Evolutionary conservation across 2,797 vertebrate genomes (phyloP).

Genomic region (Chelonia mydas): DNA sequence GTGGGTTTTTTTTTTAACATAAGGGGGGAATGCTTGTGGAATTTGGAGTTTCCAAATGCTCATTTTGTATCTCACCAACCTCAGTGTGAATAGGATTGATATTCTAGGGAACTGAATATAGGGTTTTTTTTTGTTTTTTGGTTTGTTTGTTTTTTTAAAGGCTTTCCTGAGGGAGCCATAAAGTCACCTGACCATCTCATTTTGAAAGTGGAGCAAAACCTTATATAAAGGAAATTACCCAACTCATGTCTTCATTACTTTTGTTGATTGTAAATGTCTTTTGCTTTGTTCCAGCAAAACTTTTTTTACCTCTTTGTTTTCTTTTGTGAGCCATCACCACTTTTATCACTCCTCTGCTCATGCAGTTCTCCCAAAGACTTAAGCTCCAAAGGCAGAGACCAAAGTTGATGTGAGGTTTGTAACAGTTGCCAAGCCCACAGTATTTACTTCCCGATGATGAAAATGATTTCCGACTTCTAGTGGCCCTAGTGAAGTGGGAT

Average conservation of each 20-base stretch:
- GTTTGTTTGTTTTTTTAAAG: too few species aligned
- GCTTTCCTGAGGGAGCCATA: not conserved
- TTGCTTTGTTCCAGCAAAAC: not conserved
- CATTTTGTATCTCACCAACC: constrained; percentile 3
- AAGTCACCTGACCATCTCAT: not conserved
- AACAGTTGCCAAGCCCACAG: not conserved
- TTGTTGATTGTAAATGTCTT: not conserved
- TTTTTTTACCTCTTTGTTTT: not conserved
- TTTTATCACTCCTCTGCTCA: not conserved
- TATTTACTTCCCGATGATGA: not conserved
- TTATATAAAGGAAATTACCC: not conserved
- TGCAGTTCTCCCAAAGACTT: not conserved
- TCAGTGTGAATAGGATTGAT: not conserved
- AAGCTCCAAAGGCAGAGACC: not conserved
- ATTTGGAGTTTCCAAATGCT: constrained; percentile 40
- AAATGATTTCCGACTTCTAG: too few species aligned
- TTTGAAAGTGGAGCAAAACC: not conserved
- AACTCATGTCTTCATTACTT: not conserved
- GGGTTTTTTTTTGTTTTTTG: too few species aligned
- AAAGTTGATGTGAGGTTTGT: not conserved
- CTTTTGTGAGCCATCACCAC: fast-evolving
- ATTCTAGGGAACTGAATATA: not conserved
- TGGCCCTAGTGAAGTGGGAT: not conserved
- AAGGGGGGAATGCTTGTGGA: constrained; percentile 38
- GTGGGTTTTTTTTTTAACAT: not conserved